These are phyloP conservation scores for Bagarius yarrelli DNA, from an alignment of 2,113 vertebrate species.

Conservation along the genomic window DNA sequence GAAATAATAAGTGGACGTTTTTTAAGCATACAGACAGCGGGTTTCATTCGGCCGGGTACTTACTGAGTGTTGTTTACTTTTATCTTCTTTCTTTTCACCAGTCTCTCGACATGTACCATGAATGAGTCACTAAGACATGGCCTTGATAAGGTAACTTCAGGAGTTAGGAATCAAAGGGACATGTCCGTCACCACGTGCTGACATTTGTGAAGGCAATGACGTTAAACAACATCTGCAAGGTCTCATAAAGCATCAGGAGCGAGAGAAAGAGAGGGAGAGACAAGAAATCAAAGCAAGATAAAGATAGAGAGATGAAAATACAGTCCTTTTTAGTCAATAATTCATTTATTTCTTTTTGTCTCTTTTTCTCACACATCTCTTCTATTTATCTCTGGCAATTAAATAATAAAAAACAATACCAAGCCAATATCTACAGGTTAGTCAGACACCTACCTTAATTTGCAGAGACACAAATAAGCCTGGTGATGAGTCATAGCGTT, in stretches of 20 bases:
- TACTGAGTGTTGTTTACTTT: constrained; percentile 1
- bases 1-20: constrained; percentile 11
- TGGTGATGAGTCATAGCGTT: constrained; percentile 73
- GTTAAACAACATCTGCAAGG: constrained; percentile 50
- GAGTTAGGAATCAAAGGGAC: constrained; percentile 45
- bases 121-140: constrained; percentile 49
- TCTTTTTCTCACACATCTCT: constrained; percentile 16
- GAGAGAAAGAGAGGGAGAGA: not conserved
- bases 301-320: too few species aligned
- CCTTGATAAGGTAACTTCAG: constrained; percentile 45
- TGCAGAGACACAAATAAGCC: constrained; percentile 77
- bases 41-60: constrained; percentile 16
- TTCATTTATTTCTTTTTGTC: constrained; percentile 6
- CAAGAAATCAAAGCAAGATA: not conserved
- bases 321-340: not conserved
- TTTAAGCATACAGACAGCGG: not conserved
- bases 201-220: constrained; percentile 46
- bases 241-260: constrained; percentile 3
- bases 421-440: constrained; percentile 72
- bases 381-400: constrained; percentile 52
- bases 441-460: constrained; percentile 77
- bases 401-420: constrained; percentile 72
- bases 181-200: constrained; percentile 45
- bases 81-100: constrained; percentile 3
- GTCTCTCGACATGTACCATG: constrained; percentile 25